Percentiles rank a stretch among this genome's conserved stretches.
Evolutionary conservation across 35 echinoderm and acorn worm genomes (phyloP).

Genomic region (Ophiothrix spiculata): DNA sequence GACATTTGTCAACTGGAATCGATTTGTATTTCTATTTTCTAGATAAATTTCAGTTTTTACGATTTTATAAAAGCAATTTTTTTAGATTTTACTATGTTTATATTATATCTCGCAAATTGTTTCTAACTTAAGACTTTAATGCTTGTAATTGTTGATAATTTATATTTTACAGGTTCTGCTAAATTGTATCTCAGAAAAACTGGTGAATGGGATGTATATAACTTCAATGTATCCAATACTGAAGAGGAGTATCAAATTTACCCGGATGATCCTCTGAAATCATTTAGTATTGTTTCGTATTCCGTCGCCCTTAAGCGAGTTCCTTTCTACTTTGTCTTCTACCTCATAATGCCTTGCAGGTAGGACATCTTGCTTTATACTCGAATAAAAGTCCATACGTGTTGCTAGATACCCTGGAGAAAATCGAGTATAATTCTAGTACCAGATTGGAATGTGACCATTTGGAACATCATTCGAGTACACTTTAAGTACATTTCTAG

Average conservation of each 20-base stretch:
- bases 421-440: too few relatives aligned
- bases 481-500: too few relatives aligned
- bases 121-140: not conserved
- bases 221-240: constrained; percentile 49
- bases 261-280: constrained; percentile 51
- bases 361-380: too few relatives aligned
- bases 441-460: too few relatives aligned
- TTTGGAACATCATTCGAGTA: too few relatives aligned
- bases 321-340: constrained; percentile 91
- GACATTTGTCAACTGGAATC: too few relatives aligned
- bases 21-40: too few relatives aligned
- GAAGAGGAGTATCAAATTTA: constrained; percentile 64
- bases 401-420: too few relatives aligned
- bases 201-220: constrained; percentile 74
- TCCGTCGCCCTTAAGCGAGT: constrained; percentile 70
- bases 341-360: constrained; percentile 95
- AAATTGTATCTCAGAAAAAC: constrained; percentile 71
- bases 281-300: constrained; percentile 69
- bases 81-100: too few relatives aligned
- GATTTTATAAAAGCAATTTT: too few relatives aligned
- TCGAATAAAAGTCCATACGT: too few relatives aligned
- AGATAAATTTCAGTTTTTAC: too few relatives aligned
- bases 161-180: constrained; percentile 49
- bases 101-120: not conserved
- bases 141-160: not conserved